Conservation (phyloP, 2,113 vertebrate species). For the Tinamus guttatus region DNA sequence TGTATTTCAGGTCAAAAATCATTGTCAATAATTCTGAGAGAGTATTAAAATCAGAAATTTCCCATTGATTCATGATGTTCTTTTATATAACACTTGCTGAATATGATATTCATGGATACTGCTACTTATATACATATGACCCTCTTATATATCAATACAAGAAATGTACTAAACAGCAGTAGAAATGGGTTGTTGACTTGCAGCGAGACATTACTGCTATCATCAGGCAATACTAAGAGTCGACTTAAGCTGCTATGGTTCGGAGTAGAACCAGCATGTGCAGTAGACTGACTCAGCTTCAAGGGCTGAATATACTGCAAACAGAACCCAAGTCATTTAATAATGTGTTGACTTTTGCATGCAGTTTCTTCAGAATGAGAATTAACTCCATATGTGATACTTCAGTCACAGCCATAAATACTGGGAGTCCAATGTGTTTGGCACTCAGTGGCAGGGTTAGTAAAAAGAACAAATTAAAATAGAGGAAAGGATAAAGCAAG, state of each 20-base stretch:
- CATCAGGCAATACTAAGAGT: constrained; percentile 28
- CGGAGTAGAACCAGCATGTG: constrained; percentile 6
- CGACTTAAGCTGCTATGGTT: constrained; percentile 32
- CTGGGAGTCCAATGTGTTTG: background rate
- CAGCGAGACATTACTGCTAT: constrained; percentile 28
- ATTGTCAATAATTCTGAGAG: background rate
- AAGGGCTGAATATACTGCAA: background rate
- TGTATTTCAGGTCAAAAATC: background rate
- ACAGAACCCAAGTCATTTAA: constrained; percentile 48
- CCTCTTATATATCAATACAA: constrained; percentile 15
- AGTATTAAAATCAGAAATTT: constrained; percentile 52
- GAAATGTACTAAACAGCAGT: constrained; percentile 12
- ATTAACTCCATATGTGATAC: background rate
- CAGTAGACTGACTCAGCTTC: constrained; percentile 33
- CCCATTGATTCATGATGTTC: constrained; percentile 24
- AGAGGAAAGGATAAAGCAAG: constrained; percentile 8
- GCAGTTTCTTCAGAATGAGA: constrained; percentile 42
- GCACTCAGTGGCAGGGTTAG: background rate
- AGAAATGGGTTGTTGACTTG: background rate
- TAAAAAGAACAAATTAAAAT: background rate
- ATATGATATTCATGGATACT: background rate
- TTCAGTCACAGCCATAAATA: background rate
- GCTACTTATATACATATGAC: constrained; percentile 51
- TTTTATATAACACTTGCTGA: background rate
- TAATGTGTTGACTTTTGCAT: constrained; percentile 54